Evolutionary conservation across 2,888 invertebrate genomes (phyloP).

Genomic region (Drosophila kanekoi): DNA sequence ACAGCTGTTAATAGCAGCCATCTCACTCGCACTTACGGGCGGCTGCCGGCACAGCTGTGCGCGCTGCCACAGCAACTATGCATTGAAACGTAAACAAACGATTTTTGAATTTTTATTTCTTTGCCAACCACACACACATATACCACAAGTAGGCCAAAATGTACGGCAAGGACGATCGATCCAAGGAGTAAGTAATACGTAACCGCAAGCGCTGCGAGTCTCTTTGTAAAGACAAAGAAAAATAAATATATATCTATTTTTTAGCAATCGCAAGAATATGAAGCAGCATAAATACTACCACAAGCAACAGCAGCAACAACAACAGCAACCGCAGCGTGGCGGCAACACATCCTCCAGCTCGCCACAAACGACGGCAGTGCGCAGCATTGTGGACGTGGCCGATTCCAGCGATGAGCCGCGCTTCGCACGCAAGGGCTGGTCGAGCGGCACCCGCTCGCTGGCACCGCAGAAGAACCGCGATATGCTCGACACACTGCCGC

Average conservation of each 20-base stretch:
- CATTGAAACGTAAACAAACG: conserved; percentile 52
- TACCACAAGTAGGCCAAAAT: conserved; percentile 45
- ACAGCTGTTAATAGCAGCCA: conserved; percentile 30
- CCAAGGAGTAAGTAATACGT: conserved; percentile 78
- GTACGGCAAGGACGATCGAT: conserved; percentile 83
- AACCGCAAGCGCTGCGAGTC: conserved; percentile 16
- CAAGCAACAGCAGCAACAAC: conserved; percentile 55
- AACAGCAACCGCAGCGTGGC: conserved; percentile 27
- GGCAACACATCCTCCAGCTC: conserved; percentile 78
- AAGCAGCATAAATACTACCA: conserved; percentile 69
- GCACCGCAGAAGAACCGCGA: conserved; percentile 63
- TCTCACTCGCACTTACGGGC: conserved; percentile 2
- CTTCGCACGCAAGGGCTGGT: conserved; percentile 72
- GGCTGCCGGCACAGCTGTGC: conserved; percentile 11
- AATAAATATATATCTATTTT: background rate
- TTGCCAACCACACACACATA: conserved; percentile 1
- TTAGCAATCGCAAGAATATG: conserved; percentile 82
- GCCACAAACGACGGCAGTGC: conserved; percentile 66
- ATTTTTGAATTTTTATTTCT: conserved; percentile 30
- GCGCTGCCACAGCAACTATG: conserved; percentile 31
- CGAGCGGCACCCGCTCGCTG: conserved; percentile 53
- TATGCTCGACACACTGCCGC: conserved; percentile 54
- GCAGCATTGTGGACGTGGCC: conserved; percentile 83
- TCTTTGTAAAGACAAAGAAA: background rate
- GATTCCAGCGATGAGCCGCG: conserved; percentile 83